Evolutionary conservation across 1,140 invertebrate species (phyloP).

Genomic region (Drosophila subobscura): DNA sequence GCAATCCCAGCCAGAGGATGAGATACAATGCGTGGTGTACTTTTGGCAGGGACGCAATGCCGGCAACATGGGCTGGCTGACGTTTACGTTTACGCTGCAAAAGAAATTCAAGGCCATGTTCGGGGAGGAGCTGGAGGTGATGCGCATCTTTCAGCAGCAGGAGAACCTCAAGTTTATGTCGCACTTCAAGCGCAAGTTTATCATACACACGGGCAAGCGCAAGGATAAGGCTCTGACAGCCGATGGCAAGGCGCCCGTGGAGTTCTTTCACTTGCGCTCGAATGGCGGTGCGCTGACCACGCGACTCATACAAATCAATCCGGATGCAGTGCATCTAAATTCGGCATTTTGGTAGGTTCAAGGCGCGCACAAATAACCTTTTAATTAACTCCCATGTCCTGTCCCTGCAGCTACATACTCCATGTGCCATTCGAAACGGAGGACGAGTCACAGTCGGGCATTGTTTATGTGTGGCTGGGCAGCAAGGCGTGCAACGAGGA

Average conservation of each 20-base stretch:
- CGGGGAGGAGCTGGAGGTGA: conserved; percentile 97
- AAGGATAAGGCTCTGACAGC: conserved; percentile 86
- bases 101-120: conserved; percentile 99
- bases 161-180: conserved; percentile 99
- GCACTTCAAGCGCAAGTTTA: conserved; percentile 97
- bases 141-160: conserved; percentile 98
- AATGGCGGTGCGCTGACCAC: conserved; percentile 98
- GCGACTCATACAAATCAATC: conserved; percentile 94
- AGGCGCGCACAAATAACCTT: no score
- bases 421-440: conserved; percentile 97
- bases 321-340: conserved; percentile 91
- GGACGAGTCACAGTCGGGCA: conserved; percentile 93
- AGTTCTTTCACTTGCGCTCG: conserved; percentile 97
- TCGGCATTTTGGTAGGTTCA: conserved; percentile 92
- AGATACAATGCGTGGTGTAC: conserved; percentile 98
- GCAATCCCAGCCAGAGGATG: conserved; percentile 87
- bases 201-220: conserved; percentile 96
- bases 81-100: conserved; percentile 98
- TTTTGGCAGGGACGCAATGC: conserved; percentile 99
- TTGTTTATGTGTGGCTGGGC: conserved; percentile 99
- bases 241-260: conserved; percentile 87
- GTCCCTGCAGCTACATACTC: conserved; percentile 91
- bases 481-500: conserved; percentile 94
- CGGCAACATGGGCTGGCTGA: conserved; percentile 99
- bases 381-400: neutral